These are phyloP conservation scores for Poeciliopsis turneri DNA, from an alignment of 2,797 vertebrate genomes.

Conservation along the genomic window DNA sequence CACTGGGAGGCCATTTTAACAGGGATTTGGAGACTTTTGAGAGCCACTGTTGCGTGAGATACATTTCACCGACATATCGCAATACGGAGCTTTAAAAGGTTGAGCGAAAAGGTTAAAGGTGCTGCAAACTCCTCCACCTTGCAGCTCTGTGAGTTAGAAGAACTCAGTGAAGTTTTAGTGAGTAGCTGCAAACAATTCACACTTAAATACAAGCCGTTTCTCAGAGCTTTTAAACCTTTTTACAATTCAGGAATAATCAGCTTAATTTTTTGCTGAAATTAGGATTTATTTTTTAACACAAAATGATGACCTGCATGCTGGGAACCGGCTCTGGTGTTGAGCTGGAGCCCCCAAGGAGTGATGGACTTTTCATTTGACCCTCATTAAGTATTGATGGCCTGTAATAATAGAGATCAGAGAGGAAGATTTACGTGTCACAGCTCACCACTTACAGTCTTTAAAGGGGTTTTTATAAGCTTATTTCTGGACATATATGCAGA, in stretches of 20 bases:
- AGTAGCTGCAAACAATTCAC: slow-evolving; percentile 14
- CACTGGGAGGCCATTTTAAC: neutral
- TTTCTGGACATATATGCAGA: slow-evolving; percentile 16
- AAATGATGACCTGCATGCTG: slow-evolving; percentile 25
- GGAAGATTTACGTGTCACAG: slow-evolving; percentile 30
- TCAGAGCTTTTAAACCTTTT: slow-evolving; percentile 8
- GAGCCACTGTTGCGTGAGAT: neutral
- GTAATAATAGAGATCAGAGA: slow-evolving; percentile 37
- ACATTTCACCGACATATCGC: neutral
- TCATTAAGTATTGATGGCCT: slow-evolving; percentile 61
- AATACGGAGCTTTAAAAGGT: slow-evolving; percentile 7
- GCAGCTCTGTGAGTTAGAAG: neutral
- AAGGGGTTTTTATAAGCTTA: slow-evolving; percentile 24
- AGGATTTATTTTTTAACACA: slow-evolving; percentile 6
- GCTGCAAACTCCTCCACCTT: neutral
- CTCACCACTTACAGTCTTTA: slow-evolving; percentile 2
- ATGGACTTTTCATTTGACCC: slow-evolving; percentile 53
- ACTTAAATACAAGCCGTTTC: slow-evolving; percentile 8
- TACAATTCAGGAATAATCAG: neutral
- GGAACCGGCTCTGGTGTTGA: slow-evolving; percentile 32
- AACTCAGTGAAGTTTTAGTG: slow-evolving; percentile 1
- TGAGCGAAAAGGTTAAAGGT: slow-evolving; percentile 13
- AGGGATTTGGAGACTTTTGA: neutral
- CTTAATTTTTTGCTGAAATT: neutral
- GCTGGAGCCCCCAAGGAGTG: slow-evolving; percentile 15